Percentiles rank a stretch among this genome's conserved stretches.
Evolutionary conservation across 2,113 vertebrate genomes (phyloP).

Genomic region (Centropristis striata): DNA sequence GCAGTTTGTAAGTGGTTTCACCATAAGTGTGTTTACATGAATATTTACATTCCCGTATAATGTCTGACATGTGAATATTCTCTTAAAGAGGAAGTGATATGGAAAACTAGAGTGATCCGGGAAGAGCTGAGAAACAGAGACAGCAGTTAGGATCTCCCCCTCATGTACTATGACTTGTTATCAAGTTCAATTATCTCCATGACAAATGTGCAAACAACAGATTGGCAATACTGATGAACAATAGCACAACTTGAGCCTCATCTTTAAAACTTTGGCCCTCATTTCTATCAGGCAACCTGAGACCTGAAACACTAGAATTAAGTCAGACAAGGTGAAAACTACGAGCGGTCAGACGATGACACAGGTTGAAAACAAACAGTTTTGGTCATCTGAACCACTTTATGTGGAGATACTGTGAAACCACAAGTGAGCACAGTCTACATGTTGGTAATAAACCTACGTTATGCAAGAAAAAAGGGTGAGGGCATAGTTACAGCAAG

Average conservation of each 20-base stretch:
- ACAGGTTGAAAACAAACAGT: not conserved
- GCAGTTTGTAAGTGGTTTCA: constrained; percentile 40
- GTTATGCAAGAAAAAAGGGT: not conserved
- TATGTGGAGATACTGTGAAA: not conserved
- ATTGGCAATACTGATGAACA: not conserved
- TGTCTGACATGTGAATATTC: constrained; percentile 64
- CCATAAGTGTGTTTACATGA: constrained; percentile 57
- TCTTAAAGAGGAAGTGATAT: constrained; percentile 42
- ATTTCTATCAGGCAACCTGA: not conserved
- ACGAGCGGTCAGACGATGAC: not conserved
- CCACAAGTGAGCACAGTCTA: not conserved
- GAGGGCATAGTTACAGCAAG: not conserved
- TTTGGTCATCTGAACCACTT: not conserved
- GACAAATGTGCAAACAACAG: not conserved
- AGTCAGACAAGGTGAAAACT: not conserved
- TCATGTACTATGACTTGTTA: not conserved
- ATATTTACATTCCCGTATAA: constrained; percentile 73
- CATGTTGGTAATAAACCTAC: not conserved
- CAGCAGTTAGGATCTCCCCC: not conserved
- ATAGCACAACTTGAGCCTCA: not conserved
- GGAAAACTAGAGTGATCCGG: constrained; percentile 24
- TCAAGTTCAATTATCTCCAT: not conserved
- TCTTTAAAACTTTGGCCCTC: not conserved
- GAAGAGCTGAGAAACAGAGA: not conserved
- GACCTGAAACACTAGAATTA: not conserved